Evolutionary conservation across 2,113 vertebrate species (phyloP).

Genomic region (Asarcornis scutulata): DNA sequence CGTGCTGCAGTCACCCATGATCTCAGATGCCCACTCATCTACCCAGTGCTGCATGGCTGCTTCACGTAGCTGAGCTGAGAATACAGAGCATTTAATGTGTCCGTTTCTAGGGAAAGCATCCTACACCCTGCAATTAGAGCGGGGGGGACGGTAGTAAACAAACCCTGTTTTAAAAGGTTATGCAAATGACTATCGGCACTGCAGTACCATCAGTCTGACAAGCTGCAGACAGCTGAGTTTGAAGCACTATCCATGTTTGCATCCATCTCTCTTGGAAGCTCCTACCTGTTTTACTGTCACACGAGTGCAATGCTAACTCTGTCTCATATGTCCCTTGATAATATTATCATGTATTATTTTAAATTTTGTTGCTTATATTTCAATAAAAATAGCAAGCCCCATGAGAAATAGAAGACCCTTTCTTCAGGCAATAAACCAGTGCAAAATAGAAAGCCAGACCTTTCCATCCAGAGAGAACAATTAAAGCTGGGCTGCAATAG

Average conservation of each 20-base stretch:
- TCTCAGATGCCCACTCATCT: fast-evolving
- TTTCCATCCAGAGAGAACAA: fast-evolving
- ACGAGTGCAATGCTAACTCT: fast-evolving
- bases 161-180: not conserved
- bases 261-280: fast-evolving
- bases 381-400: not conserved
- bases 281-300: not conserved
- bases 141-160: fast-evolving
- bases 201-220: fast-evolving
- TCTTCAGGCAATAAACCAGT: not conserved
- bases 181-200: not conserved
- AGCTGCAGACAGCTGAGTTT: not conserved
- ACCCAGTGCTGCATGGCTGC: fast-evolving
- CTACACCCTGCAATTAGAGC: not conserved
- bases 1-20: fast-evolving
- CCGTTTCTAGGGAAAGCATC: not conserved
- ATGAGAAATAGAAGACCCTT: not conserved
- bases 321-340: fast-evolving
- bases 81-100: fast-evolving
- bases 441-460: not conserved
- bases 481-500: not conserved
- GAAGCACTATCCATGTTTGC: not conserved
- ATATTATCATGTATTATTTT: fast-evolving
- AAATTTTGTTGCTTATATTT: not conserved
- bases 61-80: fast-evolving